Conservation (phyloP, 2,797 vertebrate genomes). For the Botia kubotai region DNA sequence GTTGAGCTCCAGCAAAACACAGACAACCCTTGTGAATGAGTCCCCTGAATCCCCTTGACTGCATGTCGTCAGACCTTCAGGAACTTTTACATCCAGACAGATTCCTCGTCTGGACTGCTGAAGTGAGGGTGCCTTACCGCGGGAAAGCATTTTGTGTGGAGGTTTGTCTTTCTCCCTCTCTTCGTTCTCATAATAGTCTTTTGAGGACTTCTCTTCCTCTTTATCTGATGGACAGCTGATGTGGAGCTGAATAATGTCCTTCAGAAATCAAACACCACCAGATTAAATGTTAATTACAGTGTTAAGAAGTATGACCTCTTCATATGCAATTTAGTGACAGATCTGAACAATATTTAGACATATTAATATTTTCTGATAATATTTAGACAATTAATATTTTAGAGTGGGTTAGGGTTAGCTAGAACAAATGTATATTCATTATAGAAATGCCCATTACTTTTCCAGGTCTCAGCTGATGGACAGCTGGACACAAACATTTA, state of each 20-base stretch:
- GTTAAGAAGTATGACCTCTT: background rate
- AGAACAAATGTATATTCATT: no score
- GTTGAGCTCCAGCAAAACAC: background rate
- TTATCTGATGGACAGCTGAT: slow-evolving; percentile 98
- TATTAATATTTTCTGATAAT: no score
- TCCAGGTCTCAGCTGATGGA: no score
- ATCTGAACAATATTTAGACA: no score
- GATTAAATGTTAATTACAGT: background rate
- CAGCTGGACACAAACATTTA: no score
- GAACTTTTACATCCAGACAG: no score
- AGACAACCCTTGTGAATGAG: background rate
- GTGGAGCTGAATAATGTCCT: slow-evolving; percentile 98
- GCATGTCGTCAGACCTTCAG: background rate
- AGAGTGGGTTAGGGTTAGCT: no score
- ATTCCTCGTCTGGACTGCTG: no score
- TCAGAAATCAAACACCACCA: slow-evolving; percentile 31
- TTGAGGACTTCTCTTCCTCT: slow-evolving; percentile 93
- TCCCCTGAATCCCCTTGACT: background rate
- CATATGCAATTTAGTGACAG: background rate
- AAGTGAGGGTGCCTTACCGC: slow-evolving; percentile 79
- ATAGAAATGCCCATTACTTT: no score
- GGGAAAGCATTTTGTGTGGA: slow-evolving; percentile 94
- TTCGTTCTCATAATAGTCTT: slow-evolving; percentile 94
- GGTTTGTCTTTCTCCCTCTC: slow-evolving; percentile 95
- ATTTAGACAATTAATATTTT: no score